Evolutionary conservation across 37 sponge, comb jelly and placozoan genomes (phyloP).

Genomic region (Cladorhizidae sp.): DNA sequence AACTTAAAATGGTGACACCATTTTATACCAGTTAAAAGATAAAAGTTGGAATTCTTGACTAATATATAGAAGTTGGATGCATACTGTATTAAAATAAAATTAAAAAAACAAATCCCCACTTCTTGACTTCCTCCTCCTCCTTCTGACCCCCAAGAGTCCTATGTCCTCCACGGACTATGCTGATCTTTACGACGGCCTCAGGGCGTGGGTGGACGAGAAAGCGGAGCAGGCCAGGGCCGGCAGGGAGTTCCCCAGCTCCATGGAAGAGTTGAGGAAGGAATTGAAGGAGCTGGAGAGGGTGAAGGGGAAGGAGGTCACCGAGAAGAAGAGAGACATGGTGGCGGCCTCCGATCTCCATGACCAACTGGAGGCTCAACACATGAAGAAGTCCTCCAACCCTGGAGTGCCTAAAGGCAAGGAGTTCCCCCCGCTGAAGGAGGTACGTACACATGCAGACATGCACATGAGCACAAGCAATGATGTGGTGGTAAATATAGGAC

Average conservation of each 20-base stretch:
- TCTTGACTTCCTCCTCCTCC: not conserved
- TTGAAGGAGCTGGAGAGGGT: slow-evolving; percentile 39
- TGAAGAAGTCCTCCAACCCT: slow-evolving; percentile 10
- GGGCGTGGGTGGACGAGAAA: slow-evolving; percentile 55
- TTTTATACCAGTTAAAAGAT: too few species aligned
- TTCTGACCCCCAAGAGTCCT: slow-evolving; percentile 23
- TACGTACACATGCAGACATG: not conserved
- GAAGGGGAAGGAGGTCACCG: slow-evolving; percentile 46
- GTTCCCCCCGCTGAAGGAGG: slow-evolving; percentile 15
- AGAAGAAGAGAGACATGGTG: slow-evolving; percentile 54
- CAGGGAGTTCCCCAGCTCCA: slow-evolving; percentile 50
- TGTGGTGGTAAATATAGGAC: too few species aligned
- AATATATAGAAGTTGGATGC: too few species aligned
- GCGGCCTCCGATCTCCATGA: slow-evolving; percentile 46
- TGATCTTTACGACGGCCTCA: slow-evolving; percentile 21
- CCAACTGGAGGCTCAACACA: slow-evolving; percentile 29
- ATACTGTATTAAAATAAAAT: too few species aligned
- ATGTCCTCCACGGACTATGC: slow-evolving; percentile 58
- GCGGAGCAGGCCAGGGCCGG: slow-evolving; percentile 9
- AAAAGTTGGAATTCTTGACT: too few species aligned
- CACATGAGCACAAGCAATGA: too few species aligned
- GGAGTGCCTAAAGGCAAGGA: slow-evolving; percentile 23
- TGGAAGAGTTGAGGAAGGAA: slow-evolving; percentile 32
- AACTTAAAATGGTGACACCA: too few species aligned
- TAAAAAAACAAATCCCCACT: not conserved